Evolutionary conservation across 2,797 vertebrate genomes (phyloP).

Genomic region (Tangara arthus): DNA sequence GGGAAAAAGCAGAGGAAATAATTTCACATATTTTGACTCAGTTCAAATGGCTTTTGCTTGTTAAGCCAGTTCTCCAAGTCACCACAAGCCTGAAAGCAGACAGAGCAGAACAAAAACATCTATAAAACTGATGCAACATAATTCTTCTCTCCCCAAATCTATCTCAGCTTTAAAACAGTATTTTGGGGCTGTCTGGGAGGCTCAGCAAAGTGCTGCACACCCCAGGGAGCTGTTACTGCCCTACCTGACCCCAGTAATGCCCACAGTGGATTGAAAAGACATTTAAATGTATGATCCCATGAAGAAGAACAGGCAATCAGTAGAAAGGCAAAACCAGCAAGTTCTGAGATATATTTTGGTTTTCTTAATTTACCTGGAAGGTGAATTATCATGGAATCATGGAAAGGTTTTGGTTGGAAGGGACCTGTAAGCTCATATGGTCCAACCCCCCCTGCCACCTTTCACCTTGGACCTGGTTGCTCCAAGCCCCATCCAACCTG

Average conservation of each 20-base stretch:
- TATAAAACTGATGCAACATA: neutral
- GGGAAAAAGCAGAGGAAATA: neutral
- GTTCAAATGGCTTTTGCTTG: neutral
- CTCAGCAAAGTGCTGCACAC: neutral
- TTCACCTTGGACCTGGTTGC: neutral
- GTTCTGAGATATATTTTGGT: neutral
- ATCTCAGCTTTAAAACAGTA: neutral
- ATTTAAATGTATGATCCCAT: neutral
- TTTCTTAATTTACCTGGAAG: neutral
- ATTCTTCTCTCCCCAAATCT: neutral
- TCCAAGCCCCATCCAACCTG: rapidly evolving
- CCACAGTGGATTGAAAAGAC: neutral
- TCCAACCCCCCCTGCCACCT: neutral
- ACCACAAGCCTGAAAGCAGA: neutral
- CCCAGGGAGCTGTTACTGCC: neutral
- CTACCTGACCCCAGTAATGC: neutral
- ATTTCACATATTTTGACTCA: neutral
- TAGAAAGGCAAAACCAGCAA: neutral
- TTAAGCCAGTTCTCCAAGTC: neutral
- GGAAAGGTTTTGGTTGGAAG: neutral
- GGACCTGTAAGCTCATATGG: neutral
- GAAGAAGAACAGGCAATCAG: neutral
- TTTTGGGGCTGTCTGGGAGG: neutral
- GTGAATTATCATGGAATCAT: neutral
- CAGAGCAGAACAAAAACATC: neutral